Evolutionary conservation across 1,140 invertebrate species (phyloP), one percentile per base, ranked within the genome.

Genomic region (Diplogasteroides magnus): DNA sequence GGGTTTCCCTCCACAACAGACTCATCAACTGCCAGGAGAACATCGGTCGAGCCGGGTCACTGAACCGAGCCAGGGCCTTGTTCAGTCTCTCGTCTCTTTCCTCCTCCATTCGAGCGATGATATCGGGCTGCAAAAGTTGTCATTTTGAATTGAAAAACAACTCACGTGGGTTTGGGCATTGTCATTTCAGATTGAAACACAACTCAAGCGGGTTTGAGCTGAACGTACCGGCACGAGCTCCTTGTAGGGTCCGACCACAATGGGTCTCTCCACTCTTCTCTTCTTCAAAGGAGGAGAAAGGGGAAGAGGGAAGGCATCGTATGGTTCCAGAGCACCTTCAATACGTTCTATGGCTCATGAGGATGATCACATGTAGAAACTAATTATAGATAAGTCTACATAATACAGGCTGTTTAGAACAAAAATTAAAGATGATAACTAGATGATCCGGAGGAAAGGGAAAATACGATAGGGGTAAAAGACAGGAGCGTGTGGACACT

Each of bases 211-310:
- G 6, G 6, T 19, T 11, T 19, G 19, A 6, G 6, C 37, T n/a
- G 28, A 61, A 63, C 59, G 65, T 64, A 27, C 62, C 32, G 66
- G 57, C 6, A 68, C 66, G 29, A 63, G 58, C 11, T 31, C 57
- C 26, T 19, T 27, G 57, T 68, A 68, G 11, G 25, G 25, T 15
- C 66, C 66, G 28, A 11, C 62, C 6, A 68, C 61, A 6, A 68
- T 29, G 0, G 65, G 57, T 1, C 37, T 25, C 1, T 60, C 70
- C 2, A 48, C 31, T 37, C 67, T 72, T 11, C 19, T 26, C 3
- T 60, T 57, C 31, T 72, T 72, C 32, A 72, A 19, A 14, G 70
- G 70, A 11, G 70, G 70, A 63, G 64, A 67, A 23, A 71, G 37
- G 37, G 37, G 37, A 48, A 48, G 6, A 19, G 37, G 37, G 37